Conservation (phyloP, 2,888 invertebrate species). For the Hipparchia semele region DNA sequence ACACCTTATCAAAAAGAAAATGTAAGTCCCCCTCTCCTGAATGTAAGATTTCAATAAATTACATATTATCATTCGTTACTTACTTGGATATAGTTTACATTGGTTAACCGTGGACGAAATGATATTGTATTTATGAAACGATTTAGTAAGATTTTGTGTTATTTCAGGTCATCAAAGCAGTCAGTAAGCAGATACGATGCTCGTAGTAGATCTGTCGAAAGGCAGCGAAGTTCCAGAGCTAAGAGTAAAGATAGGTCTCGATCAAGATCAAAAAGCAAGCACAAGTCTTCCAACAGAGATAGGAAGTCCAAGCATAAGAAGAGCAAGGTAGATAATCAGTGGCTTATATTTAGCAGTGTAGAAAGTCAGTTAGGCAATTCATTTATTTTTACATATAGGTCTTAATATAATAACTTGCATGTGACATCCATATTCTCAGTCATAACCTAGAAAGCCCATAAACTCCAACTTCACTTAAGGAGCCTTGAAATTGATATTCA, state of each 20-base stretch:
- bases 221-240: conserved; percentile 46
- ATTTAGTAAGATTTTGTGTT: background rate
- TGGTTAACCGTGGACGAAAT: no score
- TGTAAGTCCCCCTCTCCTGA: background rate
- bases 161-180: conserved; percentile 63
- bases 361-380: no score
- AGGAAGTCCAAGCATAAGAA: conserved; percentile 54
- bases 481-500: no score
- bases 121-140: no score
- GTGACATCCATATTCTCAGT: no score
- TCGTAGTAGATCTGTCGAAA: conserved; percentile 53
- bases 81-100: background rate
- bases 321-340: conserved; percentile 37
- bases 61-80: background rate
- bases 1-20: background rate
- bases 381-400: no score
- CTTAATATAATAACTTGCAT: no score
- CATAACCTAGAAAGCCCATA: no score
- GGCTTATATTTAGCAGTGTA: no score
- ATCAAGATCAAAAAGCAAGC: conserved; percentile 48
- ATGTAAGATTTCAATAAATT: background rate
- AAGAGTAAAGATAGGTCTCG: conserved; percentile 45
- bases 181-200: conserved; percentile 53
- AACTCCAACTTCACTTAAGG: no score
- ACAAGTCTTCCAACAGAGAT: conserved; percentile 54